Base-by-base conservation (phyloP, 2,888 invertebrate species). In the Lottia gigantea region DNA sequence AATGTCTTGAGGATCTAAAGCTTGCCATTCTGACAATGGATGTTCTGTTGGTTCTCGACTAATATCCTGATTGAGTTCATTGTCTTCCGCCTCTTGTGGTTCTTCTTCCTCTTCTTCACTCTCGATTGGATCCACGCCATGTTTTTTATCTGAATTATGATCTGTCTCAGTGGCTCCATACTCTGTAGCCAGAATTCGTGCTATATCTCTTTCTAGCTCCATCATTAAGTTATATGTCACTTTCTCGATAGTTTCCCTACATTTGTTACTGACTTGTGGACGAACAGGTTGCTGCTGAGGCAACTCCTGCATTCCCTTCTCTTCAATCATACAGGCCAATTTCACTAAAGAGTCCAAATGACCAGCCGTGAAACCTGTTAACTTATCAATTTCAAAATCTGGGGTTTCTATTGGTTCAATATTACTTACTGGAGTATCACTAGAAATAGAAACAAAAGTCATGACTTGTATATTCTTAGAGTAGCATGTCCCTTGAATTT, bases 251-350 rank as follows among this genome's bases (percentile, higher is more conserved):
- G 55, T 55, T 55, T 55, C 55, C 23, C 55, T 45, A 23, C 46
- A 62, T 70, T 68, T 70, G 16, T 46, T 62, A 19, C 46, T 31
- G 16, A 46, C 12, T 64, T 64, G 64, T 62, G 64, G 64, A 26
- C 25, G 40, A 19, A 46, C 11, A 12, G 70, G n/a, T 40, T 16
- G 46, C 8, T 62, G 65, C 8, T 40, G 40, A 7, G 65, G 45
- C 46, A 45, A 25, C 31, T 45, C 46, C n/a, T 26, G 40, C 26
- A 40, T 45, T 16, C 62, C 62, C 66, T 77, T 90, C 85, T 91
- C 91, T 61, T 90, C 89, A 2, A 90, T 90, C 49, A 92, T 86
- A 11, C 91, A 91, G 70, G 91, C 90, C 25, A 92, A 85, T 65
- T 91, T 87, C n/a, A 91, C 89, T 46, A 92, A 86, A 75, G 91